Base-by-base conservation (phyloP, 2,888 invertebrate genomes). In the Cactoblastis cactorum region DNA sequence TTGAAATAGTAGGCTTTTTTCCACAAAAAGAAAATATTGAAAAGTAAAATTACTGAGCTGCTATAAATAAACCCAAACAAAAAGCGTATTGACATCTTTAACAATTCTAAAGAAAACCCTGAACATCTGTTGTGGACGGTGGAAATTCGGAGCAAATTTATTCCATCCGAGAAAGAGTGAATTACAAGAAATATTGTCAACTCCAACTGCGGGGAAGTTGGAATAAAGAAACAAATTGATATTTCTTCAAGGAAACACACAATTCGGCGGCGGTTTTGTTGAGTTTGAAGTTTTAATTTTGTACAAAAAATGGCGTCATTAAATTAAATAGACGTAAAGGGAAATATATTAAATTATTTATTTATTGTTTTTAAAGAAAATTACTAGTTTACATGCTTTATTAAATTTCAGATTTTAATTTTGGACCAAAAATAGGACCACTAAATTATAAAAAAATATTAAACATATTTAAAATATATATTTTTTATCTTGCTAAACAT, bases 181-280 rank as follows among this genome's bases (percentile, higher is more conserved):
- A 82, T 83, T 82, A 81, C 79, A 80, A 69, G 77, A 74, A 83
- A 80, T 80, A 81, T 81, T 81, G 80, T 80, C 79, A 74, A 64
- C 71, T 63, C 66, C 77, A 78, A 78, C 73, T 77, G 74, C 66
- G 54, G 48, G 53, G 56, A 62, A 53, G 51, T 50, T 56, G 58
- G 59, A 48, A 52, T 53, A 34, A 54, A 52, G 55, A 59, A 69
- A 67, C 65, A 63, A 71, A 73, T 71, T 69, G 69, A 58, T 62
- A 67, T 71, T 74, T 71, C 66, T 63, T 63, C 55, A 39, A 28
- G 51, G 45, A 19, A 54, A 49, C 43, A 53, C 43, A 48, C 49
- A 53, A 50, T 49, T 38, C 5, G 9, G 1, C 11, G 3, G 19
- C 37, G 4, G 22, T 48, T 48, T 24, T 15, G 15, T 19, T 18